These are phyloP conservation scores for Daphoenositta chrysoptera DNA, from an alignment of 2,113 vertebrate species.

Conservation along the genomic window DNA sequence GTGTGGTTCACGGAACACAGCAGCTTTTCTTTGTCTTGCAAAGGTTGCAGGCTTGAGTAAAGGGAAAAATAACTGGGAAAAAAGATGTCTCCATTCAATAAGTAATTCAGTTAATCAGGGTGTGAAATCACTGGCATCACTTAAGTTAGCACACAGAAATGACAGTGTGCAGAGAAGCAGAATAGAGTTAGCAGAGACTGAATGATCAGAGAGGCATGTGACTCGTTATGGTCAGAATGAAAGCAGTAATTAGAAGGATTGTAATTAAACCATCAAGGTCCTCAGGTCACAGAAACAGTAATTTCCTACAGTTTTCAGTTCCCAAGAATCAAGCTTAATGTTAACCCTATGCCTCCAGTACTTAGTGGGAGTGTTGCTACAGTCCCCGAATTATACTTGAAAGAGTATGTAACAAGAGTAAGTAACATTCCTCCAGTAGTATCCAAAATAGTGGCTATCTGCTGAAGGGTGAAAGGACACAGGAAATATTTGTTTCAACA, in stretches of 20 bases:
- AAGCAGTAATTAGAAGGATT: not conserved
- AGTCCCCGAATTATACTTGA: not conserved
- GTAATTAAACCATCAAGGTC: not conserved
- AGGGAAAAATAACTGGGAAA: not conserved
- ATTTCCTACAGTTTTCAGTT: not conserved
- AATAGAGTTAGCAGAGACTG: not conserved
- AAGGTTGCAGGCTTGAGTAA: not conserved
- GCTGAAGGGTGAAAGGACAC: not conserved
- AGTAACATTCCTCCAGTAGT: not conserved
- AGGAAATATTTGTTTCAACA: not conserved
- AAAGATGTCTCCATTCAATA: not conserved
- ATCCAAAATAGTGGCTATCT: not conserved
- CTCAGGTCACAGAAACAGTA: not conserved
- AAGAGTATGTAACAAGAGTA: not conserved
- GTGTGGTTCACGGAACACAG: not conserved
- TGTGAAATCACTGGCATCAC: not conserved
- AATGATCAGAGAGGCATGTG: not conserved
- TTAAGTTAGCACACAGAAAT: not conserved
- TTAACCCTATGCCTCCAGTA: not conserved
- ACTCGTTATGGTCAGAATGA: not conserved
- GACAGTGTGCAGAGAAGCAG: not conserved
- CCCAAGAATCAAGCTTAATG: not conserved
- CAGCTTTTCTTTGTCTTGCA: not conserved
- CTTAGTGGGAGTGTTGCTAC: not conserved
- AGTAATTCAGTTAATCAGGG: not conserved